A percentile compares a stretch with the other conserved stretches of the same genome.
phyloP scores from a whole-genome alignment of 2,888 invertebrate species.

The Apamea crenata region DNA sequence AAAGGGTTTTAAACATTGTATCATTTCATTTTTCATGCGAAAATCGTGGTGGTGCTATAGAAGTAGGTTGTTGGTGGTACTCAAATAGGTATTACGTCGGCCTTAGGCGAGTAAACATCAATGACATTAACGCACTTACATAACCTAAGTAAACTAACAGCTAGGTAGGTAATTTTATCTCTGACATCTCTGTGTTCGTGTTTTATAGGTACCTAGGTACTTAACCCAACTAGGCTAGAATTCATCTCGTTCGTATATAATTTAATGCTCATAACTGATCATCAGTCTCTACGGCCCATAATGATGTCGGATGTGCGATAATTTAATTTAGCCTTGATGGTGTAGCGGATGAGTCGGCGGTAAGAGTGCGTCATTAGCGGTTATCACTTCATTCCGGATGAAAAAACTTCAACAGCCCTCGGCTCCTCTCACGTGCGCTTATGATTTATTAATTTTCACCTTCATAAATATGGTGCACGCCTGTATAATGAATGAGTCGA shows the following conservation, averaged over 20 bases:
- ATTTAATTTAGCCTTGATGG: slow-evolving; percentile 78
- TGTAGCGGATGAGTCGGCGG: slow-evolving; percentile 84
- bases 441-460: slow-evolving; percentile 90
- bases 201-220: slow-evolving; percentile 6
- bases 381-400: slow-evolving; percentile 91
- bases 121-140: not conserved
- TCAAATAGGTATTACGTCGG: not conserved
- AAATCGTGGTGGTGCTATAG: not conserved
- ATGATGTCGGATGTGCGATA: slow-evolving; percentile 64
- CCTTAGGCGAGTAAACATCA: not conserved
- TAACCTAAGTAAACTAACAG: slow-evolving; percentile 13
- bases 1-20: not conserved
- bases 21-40: not conserved
- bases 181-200: slow-evolving; percentile 12
- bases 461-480: slow-evolving; percentile 84
- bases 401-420: slow-evolving; percentile 90
- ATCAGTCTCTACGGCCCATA: slow-evolving; percentile 47
- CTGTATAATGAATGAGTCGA: slow-evolving; percentile 73
- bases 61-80: not conserved
- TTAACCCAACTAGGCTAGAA: not conserved
- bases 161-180: slow-evolving; percentile 3
- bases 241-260: slow-evolving; percentile 25
- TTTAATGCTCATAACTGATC: slow-evolving; percentile 25
- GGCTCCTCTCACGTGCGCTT: slow-evolving; percentile 84
- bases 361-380: slow-evolving; percentile 87